phyloP scores from a whole-genome alignment of 2,113 vertebrate genomes.

The Panthera tigris region DNA sequence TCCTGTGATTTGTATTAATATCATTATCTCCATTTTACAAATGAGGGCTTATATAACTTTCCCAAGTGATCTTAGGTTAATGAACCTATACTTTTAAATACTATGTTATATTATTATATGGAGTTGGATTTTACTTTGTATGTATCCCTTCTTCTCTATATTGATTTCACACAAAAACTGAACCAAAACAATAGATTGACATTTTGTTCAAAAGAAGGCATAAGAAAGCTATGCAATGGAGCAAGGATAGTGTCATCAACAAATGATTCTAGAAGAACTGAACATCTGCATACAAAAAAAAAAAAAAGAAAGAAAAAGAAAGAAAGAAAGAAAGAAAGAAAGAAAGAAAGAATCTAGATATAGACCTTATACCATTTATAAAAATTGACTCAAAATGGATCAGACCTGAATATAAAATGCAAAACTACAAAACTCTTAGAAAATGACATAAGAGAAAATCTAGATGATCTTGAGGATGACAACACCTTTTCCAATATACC shows the following conservation, averaged over 20 bases:
- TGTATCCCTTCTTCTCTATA: neutral
- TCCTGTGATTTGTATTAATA: neutral
- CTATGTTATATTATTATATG: neutral
- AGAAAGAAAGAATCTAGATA: neutral
- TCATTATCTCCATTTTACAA: neutral
- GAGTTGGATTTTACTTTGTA: neutral
- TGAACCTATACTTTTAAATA: neutral
- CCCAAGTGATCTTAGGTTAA: neutral
- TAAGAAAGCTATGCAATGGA: neutral
- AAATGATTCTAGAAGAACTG: neutral
- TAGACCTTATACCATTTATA: neutral
- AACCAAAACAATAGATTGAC: neutral
- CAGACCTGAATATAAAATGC: neutral
- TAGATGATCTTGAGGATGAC: neutral
- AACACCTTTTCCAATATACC: neutral
- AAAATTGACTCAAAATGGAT: neutral
- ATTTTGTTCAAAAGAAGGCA: neutral
- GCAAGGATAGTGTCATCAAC: neutral
- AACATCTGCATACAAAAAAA: neutral
- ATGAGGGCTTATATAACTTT: neutral
- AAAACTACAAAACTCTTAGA: neutral
- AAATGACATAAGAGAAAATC: neutral
- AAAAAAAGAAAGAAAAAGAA: neutral
- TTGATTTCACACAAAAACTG: neutral
- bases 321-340: neutral